Base-by-base conservation (phyloP, 2,113 vertebrate species). In the Chrysochloris asiatica region DNA sequence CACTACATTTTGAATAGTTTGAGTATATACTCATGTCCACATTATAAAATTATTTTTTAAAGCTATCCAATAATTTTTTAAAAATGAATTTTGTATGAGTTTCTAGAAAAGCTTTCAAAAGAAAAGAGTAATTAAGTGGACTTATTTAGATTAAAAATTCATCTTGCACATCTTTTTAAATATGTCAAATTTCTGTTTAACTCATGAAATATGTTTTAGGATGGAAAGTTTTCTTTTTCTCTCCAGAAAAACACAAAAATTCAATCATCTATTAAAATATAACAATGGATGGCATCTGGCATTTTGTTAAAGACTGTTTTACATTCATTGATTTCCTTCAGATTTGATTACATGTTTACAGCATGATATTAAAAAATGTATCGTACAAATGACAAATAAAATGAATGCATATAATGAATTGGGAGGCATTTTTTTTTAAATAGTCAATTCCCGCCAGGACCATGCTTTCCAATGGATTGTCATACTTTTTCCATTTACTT, bases 51-150 rank as follows among this genome's bases (percentile, higher is more conserved):
- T 90, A 65, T 45, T 90, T 67, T 43, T 43, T 50, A 92, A 87
- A 76, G 22, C 19, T 1, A 73, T 43, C 45, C 38, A 52, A 3
- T 89, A 73, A 36, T 71, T 67, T 21, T 56, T 56, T 65, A 45
- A 79, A 67, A 93, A 75, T 41, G 3, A 83, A 22, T 38, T 72
- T 84, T 45, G 48, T 61, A 71, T 52, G 41, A 76, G 22, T n/a
- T 93, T 92, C 72, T 90, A 26, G 8, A 86, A 73, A 3, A 59
- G 21, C 12, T 80, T 92, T 16, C n/a, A 67, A 67, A 13, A 73
- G 54, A 95, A 96, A 95, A 93, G 48, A 86, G 36, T 79, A 93
- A 79, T 91, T 83, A 78, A 83, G 6, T 93, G 96, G 76, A 89
- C 52, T 41, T 92, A 28, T 79, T 93, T 81, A 92, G 22, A 14